Percentiles rank a stretch among this genome's conserved stretches.
phyloP scores from a whole-genome alignment of 2,113 vertebrate genomes.

The Zapornia atra region DNA sequence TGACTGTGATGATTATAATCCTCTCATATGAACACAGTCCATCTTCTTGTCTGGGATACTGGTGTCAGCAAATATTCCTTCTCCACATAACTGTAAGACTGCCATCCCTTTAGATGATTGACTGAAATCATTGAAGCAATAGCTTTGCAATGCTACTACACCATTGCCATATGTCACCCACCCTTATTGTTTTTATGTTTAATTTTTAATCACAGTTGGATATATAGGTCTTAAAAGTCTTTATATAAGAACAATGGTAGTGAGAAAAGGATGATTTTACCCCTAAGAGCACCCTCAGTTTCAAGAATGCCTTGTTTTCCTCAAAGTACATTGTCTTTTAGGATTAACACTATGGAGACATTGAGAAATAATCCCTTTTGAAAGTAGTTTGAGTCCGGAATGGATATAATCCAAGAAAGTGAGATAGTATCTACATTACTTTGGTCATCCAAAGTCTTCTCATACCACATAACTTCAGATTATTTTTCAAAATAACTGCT shows the following conservation, averaged over 20 bases:
- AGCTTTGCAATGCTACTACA: background rate
- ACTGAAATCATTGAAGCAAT: background rate
- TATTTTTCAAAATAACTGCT: background rate
- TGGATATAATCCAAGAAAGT: background rate
- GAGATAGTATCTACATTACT: background rate
- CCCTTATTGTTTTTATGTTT: background rate
- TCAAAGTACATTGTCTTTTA: background rate
- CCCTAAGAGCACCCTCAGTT: background rate
- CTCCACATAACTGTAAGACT: background rate
- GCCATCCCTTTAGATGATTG: background rate
- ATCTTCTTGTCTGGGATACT: background rate
- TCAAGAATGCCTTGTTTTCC: background rate
- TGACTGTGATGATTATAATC: conserved; percentile 1
- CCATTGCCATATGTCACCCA: background rate
- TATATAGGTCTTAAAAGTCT: background rate
- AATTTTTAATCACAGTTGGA: background rate
- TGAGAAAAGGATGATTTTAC: background rate
- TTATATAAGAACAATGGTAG: background rate
- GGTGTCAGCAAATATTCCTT: background rate
- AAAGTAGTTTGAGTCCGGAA: background rate
- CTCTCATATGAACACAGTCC: background rate
- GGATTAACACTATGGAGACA: background rate
- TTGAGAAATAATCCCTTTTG: background rate
- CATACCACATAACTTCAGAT: background rate
- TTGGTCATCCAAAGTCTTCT: background rate